phyloP scores from a whole-genome alignment of 1,140 invertebrate genomes.

The Trypoxylus dichotomus region DNA sequence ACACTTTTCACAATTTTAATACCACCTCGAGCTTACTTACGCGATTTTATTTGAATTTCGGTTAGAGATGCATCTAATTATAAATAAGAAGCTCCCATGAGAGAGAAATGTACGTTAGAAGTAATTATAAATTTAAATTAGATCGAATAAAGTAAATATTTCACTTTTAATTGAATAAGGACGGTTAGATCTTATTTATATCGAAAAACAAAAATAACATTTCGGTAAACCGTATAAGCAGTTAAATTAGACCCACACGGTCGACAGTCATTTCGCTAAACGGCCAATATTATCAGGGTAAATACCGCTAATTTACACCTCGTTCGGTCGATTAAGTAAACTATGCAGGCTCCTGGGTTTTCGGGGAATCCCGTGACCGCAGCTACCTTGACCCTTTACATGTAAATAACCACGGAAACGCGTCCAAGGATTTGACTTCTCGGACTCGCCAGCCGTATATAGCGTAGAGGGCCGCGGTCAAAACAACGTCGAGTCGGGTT shows the following conservation, averaged over 20 bases:
- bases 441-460: neutral
- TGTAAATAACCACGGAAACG: neutral
- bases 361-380: neutral
- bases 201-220: too few species aligned
- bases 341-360: neutral
- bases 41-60: neutral
- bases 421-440: neutral
- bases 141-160: too few species aligned
- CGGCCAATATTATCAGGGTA: constrained; percentile 15
- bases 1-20: neutral
- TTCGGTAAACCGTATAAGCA: neutral
- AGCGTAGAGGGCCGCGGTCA: neutral
- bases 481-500: constrained; percentile 5
- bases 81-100: neutral
- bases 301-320: constrained; percentile 15
- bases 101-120: neutral
- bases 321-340: constrained; percentile 23
- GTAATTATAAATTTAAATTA: neutral
- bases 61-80: constrained; percentile 10
- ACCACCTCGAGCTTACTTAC: neutral
- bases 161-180: too few species aligned
- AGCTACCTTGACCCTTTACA: constrained; percentile 17
- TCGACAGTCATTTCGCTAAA: neutral
- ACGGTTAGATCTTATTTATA: too few species aligned
- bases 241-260: neutral